Evolutionary conservation across 1,140 invertebrate species (phyloP), one percentile per base, ranked within the genome.

Genomic region (Caligus rogercresseyi): DNA sequence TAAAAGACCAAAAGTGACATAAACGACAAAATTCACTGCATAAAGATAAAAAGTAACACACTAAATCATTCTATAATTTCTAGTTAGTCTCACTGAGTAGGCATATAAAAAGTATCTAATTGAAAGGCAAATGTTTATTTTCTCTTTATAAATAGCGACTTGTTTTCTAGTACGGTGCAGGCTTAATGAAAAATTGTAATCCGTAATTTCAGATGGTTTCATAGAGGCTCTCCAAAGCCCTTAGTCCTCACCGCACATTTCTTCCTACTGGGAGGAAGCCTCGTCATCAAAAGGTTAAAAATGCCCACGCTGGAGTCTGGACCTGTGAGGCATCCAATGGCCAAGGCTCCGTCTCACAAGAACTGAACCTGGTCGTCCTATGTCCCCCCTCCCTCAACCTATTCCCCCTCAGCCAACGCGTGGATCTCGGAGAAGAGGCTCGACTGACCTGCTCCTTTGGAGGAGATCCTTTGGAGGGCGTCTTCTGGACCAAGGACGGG

Each of bases 401-500:
- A 43, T 43, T 11, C 31, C 31, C 31, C n/a, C 31, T n/a, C 7
- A n/a, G 7, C 31, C 54, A 56, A 56, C 15, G 54, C 19, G 54
- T 56, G 20, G 54, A 56, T 56, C 18, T 56, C n/a, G 54, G 54
- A 21, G 24, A 21, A n/a, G 54, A 56, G 20, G 54, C 20, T 3
- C 20, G 54, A 16, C 15, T 56, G 15, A n/a, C 15, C 2, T 56
- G 54, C 24, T 18, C 54, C 2, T 20, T 16, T 20, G 20, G 24
- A 56, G 54, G 54, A 56, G 19, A 20, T 21, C 87, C 88, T 1
- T 82, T 90, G 55, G 85, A 86, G 70, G 86, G 82, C 1, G 81
- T 94, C 51, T 84, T 80, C 20, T 95, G 91, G 91, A 75, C 89
- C 56, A 93, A 93, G 73, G 87, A 95, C 71, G 88, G 89, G 84